Evolutionary conservation across 2,888 invertebrate genomes (phyloP), one percentile per base, ranked within the genome.

Genomic region (Eurytoma californica): DNA sequence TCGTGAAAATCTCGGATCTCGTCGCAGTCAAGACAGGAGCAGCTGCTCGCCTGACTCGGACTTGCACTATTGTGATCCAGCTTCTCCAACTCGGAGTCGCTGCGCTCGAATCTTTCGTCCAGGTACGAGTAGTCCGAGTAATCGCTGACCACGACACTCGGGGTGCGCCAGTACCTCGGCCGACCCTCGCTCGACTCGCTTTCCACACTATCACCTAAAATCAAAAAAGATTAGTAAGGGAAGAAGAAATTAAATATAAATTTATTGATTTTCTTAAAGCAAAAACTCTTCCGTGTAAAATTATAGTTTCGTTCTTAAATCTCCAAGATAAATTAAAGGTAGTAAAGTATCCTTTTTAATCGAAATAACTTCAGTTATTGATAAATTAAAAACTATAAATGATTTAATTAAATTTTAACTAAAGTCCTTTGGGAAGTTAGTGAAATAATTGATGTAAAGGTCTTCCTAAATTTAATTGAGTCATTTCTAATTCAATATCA

Each of bases 81-180:
- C 60, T 87, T 88, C 24, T 90, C 89, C 49, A 90, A 83, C 24
- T 88, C 89, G 24, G 85, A 81, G 77, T 89, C 87, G 74, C 85
- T 87, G 30, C 88, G 85, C 57, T 90, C 90, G 60, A 86, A 86
- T 18, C 86, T 87, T 72, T 89, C 89, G 47, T 90, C 89, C 49
- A 88, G 75, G 82, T 89, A 89, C 24, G 89, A 89, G 85, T 94
- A 96, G 86, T 96, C 96, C 0, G 96, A 96, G 86, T 96, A 96
- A 88, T 97, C 97, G 86, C 96, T 96, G 60, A 97, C 95, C 3
- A 97, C 96, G 65, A 97, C 96, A 75, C 96, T 96, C 0, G 97
- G 97, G 0, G 96, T 96, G 79, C 96, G 91, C 90, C 95, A 95
- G 85, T 94, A 95, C 3, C 80, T 60, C 3, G 88, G 88, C 69